Conservation (phyloP, 1,140 invertebrate species). For the Heterodera schachtii region DNA sequence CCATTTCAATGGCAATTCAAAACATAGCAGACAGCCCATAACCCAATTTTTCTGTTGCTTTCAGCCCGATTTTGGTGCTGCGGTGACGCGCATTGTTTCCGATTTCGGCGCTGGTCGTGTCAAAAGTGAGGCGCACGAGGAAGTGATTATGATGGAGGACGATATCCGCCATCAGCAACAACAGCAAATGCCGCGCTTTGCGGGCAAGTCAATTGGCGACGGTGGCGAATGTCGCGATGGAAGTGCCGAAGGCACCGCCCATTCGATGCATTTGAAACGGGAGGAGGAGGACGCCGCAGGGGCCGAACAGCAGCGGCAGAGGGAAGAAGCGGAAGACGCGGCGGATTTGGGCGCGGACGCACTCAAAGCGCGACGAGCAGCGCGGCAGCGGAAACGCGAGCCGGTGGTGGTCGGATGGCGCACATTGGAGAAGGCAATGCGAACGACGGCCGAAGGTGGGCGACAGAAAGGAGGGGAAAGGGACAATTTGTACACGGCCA, state of each 20-base stretch:
- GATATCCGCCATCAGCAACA: neutral
- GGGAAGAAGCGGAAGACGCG: neutral
- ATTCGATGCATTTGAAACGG: neutral
- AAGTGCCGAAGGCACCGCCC: neutral
- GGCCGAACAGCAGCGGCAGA: neutral
- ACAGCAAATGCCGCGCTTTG: neutral
- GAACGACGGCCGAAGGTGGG: neutral
- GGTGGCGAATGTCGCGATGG: neutral
- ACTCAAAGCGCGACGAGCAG: neutral
- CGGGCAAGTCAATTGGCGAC: neutral
- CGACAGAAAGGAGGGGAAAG: too few relatives aligned
- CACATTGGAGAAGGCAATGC: conserved; percentile 10
- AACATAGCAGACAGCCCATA: neutral
- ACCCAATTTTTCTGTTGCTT: neutral
- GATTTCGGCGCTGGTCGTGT: neutral
- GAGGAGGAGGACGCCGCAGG: conserved; percentile 5
- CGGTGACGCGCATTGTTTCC: neutral
- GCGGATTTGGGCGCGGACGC: neutral
- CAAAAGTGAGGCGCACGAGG: neutral
- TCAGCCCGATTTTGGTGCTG: neutral
- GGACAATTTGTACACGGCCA: too few relatives aligned
- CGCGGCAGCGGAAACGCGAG: neutral
- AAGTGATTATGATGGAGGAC: neutral
- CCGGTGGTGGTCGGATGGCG: conserved; percentile 22
- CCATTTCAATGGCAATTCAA: neutral